A percentile compares a stretch with the other conserved stretches of the same genome.
Conservation (phyloP, 2,888 invertebrate species). For the Leptinotarsa rubiginosa region DNA sequence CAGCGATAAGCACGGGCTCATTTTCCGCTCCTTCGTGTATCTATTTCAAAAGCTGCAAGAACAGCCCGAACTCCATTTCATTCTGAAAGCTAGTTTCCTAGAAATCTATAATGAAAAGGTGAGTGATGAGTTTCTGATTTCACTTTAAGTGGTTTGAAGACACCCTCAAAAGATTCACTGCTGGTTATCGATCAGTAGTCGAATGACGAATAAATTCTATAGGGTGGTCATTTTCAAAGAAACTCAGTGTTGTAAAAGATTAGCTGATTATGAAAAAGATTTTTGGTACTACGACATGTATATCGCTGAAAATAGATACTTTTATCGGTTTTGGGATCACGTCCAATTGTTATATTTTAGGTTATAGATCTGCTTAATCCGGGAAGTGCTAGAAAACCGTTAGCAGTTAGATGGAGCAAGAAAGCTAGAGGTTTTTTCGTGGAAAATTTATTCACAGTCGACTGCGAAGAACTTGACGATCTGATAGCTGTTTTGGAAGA, state of each 20-base stretch:
- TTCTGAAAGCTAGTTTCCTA: conserved; percentile 91
- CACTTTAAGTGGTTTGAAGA: conserved; percentile 2
- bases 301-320: too few species aligned
- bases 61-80: conserved; percentile 81
- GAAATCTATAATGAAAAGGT: conserved; percentile 99
- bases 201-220: background rate
- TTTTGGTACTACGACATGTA: too few species aligned
- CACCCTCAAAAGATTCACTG: background rate
- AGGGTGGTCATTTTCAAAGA: background rate
- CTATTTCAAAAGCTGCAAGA: conserved; percentile 86
- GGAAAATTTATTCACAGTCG: conserved; percentile 95
- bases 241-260: too few species aligned
- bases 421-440: conserved; percentile 94
- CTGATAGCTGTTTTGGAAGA: conserved; percentile 93
- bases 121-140: conserved; percentile 49
- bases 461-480: conserved; percentile 93
- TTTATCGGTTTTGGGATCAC: background rate
- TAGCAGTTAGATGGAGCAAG: conserved; percentile 94
- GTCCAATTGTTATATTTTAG: conserved; percentile 67
- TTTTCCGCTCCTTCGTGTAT: conserved; percentile 91
- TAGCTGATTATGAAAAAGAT: too few species aligned
- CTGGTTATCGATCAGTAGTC: background rate
- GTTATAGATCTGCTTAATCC: conserved; percentile 95
- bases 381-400: conserved; percentile 81
- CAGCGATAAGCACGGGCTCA: conserved; percentile 84